Evolutionary conservation across 2,888 invertebrate genomes (phyloP).

Genomic region (Tanaodytes sp.): DNA sequence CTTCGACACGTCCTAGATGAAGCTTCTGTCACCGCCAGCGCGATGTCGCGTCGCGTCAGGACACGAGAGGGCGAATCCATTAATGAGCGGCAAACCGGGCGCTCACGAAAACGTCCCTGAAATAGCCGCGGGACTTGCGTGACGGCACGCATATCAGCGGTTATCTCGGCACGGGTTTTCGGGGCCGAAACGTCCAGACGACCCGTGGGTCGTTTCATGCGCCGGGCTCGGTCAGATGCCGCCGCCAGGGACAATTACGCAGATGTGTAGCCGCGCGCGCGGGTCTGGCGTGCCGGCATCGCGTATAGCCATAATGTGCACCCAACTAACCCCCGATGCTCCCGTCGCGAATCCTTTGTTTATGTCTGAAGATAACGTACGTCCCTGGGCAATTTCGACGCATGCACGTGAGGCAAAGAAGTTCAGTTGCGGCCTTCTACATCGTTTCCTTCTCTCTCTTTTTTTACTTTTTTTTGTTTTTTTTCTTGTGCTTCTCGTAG

Average conservation of each 20-base stretch:
- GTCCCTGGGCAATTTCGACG: slow-evolving; percentile 42
- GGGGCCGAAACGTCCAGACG: slow-evolving; percentile 36
- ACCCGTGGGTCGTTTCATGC: slow-evolving; percentile 54
- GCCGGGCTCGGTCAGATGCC: slow-evolving; percentile 64
- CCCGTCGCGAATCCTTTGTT: slow-evolving; percentile 51
- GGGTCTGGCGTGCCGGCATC: slow-evolving; percentile 58
- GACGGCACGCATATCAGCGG: slow-evolving; percentile 50
- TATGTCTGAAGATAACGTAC: slow-evolving; percentile 41
- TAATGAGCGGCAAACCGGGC: no score
- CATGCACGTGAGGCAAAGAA: no score
- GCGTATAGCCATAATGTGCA: slow-evolving; percentile 57
- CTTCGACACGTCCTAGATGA: background rate
- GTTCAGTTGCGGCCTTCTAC: no score
- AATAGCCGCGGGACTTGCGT: slow-evolving; percentile 50
- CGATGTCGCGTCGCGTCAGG: background rate
- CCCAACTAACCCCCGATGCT: slow-evolving; percentile 49
- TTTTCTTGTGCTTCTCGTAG: no score
- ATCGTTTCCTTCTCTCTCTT: no score
- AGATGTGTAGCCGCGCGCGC: slow-evolving; percentile 67
- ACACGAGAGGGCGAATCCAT: no score
- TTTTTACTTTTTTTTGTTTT: no score
- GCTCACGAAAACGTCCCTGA: no score
- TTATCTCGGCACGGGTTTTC: slow-evolving; percentile 46
- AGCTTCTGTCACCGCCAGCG: background rate
- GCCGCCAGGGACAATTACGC: slow-evolving; percentile 73